phyloP scores from a whole-genome alignment of 2,113 vertebrate species.

The Neotragus moschatus region DNA sequence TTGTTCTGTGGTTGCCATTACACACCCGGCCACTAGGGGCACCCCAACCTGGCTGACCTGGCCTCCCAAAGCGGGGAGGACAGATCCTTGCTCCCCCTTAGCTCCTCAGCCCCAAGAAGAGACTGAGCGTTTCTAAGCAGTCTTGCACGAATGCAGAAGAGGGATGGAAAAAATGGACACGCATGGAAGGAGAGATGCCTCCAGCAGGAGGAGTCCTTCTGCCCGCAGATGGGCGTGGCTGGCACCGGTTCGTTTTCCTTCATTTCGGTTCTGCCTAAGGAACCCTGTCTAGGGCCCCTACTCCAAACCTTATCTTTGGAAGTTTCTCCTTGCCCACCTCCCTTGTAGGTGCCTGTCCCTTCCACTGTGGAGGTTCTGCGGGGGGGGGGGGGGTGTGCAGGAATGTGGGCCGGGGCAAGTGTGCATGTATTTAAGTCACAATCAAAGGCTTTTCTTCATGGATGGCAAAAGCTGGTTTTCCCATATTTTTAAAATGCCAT shows the following conservation, averaged over 20 bases:
- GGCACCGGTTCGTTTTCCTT: background rate
- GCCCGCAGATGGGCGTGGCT: background rate
- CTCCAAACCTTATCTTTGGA: background rate
- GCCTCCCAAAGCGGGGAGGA: background rate
- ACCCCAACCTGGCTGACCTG: fast-evolving
- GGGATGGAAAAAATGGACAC: background rate
- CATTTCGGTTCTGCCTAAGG: background rate
- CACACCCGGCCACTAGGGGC: fast-evolving
- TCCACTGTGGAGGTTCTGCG: background rate
- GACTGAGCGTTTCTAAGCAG: background rate
- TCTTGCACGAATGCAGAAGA: background rate
- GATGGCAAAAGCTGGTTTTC: background rate
- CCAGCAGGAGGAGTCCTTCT: background rate
- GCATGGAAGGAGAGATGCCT: background rate
- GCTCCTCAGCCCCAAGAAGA: background rate
- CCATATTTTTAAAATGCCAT: background rate
- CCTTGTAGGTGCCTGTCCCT: background rate
- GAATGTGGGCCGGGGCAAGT: background rate
- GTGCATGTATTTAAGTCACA: background rate
- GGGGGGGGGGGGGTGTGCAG: background rate
- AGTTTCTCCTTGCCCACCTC: background rate
- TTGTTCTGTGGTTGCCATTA: no score
- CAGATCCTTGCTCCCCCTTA: no score
- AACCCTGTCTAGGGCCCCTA: background rate
- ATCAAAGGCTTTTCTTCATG: background rate